Evolutionary conservation across 1,140 invertebrate species (phyloP), one percentile per base, ranked within the genome.

Genomic region (Drosophila seguyi): DNA sequence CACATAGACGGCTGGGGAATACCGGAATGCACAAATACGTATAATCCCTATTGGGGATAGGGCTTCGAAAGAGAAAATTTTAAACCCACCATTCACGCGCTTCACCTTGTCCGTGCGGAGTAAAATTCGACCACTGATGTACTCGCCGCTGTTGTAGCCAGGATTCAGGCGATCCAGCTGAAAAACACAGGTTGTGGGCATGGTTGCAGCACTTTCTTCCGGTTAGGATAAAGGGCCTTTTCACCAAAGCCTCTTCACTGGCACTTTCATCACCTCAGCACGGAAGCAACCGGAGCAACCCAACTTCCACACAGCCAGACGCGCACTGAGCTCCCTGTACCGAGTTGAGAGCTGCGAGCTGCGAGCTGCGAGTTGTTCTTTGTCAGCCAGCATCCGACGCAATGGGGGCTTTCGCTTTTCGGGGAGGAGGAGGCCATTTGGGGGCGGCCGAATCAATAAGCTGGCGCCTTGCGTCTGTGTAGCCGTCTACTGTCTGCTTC

Each of bases 141-240:
- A 91, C 39, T 92, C 91, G 27, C 91, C 91, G 55, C 91, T 92
- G 29, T 91, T 90, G 58, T 92, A 92, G 38, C 85, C 55, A 3
- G 85, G 74, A 85, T 92, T 91, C 27, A 91, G 67, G 58, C 88
- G 91, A 87, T 92, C 91, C 78, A 92, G 73, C 59, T 91, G 82
- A 69, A 92, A 92, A 58, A 79, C 83, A 81, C 91, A 92, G 45
- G 86, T 85, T 53, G 91, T 91, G 63, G 91, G 91, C 91, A 92
- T 92, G 61, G 53, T 63, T 69, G 39, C 53, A 22, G 25, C 34
- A 60, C 36, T 67, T 44, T 11, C 38, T 62, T 48, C 36, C 36
- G 36, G 27, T 34, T 60, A 10, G 29, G 52, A 22, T 22, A 36
- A 22, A 11, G 50, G 31, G 14, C 31, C n/a, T 31, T 20, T 48